Base-by-base conservation (phyloP, 2,888 invertebrate genomes). In the Lasioglossum pauxillum region DNA sequence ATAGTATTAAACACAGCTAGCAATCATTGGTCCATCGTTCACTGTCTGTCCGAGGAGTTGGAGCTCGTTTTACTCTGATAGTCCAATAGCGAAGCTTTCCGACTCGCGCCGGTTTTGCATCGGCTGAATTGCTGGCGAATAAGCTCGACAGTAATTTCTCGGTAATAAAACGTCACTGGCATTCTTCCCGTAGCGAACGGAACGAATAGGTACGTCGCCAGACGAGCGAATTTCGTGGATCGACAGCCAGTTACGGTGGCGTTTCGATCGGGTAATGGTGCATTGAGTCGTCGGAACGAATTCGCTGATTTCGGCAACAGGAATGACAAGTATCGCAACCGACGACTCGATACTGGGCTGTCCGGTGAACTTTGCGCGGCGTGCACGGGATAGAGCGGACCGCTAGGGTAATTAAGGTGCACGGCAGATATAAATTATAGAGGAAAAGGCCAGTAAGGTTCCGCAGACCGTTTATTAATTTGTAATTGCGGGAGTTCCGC, bases 381-480 rank as follows among this genome's bases (percentile, higher is more conserved):
- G 57, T 79, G 79, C 73, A 78, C 49, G 49, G 77, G 71, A 79
- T 75, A 74, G 84, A 38, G 76, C 38, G 49, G 80, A 75, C 84
- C 88, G 79, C 85, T 78, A 64, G 80, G 90, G 90, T 92, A 93
- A 93, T 93, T 93, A 93, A 92, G 88, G 90, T 91, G 89, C 84
- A 89, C 88, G 84, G 84, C 83, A 84, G 90, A 93, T 93, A 92
- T 93, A 92, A 93, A 93, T 93, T 93, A 93, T 75, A 60, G 80
- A 80, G 85, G 87, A 84, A 87, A 86, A 84, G 86, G 82, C 82
- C 84, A 81, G 85, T 84, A 86, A 80, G 88, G 85, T 83, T 82
- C 71, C 85, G 81, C 80, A 86, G 90, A 93, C 93, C 93, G 91
- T 93, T 93, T 93, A 93, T 93, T 93, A 93, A 93, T 93, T 93